Evolutionary conservation across 2,113 vertebrate species (phyloP).

Genomic region (Bos taurus): ARS-UCD2.0 NC_037330.1:28801501-28802000

Average conservation of each 20-base stretch:
- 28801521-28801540: neutral
- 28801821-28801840: neutral
- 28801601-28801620: neutral
- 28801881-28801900: neutral
- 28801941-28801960: neutral
- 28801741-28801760: neutral
- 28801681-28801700: neutral
- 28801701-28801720: neutral
- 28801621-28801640: neutral
- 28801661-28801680: neutral
- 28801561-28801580: neutral
- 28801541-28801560: neutral
- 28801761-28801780: neutral
- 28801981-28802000: neutral
- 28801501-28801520: neutral
- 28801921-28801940: neutral
- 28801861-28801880: neutral
- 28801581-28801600: neutral
- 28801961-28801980: neutral
- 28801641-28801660: neutral
- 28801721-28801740: neutral
- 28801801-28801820: neutral
- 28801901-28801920: neutral
- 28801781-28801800: neutral
- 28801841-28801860: neutral